These are phyloP conservation scores for Gryllus bimaculatus DNA, from an alignment of 1,140 invertebrate genomes.

Conservation along the genomic window DNA sequence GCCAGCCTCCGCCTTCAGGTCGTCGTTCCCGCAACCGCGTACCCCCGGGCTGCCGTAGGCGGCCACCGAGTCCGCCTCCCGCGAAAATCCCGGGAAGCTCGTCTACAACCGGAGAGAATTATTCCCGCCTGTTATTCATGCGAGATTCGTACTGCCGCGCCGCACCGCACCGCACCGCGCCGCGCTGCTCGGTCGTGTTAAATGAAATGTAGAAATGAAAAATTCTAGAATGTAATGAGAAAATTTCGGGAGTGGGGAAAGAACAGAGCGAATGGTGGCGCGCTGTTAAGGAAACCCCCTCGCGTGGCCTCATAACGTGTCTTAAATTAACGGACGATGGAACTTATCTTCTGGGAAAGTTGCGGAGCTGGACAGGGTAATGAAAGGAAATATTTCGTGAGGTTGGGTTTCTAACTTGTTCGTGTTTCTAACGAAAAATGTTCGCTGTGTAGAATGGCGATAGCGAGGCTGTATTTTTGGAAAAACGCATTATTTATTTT, in stretches of 20 bases:
- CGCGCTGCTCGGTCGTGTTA: neutral
- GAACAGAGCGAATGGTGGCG: neutral
- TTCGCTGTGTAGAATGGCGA: too few species aligned
- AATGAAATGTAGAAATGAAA: slow-evolving; percentile 6
- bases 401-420: too few species aligned
- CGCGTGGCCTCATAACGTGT: neutral
- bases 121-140: neutral
- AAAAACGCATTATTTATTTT: too few species aligned
- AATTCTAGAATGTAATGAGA: neutral
- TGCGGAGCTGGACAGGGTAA: too few species aligned
- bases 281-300: neutral
- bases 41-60: too few species aligned
- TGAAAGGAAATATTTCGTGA: too few species aligned
- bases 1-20: too few species aligned
- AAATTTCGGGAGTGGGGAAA: neutral
- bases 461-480: too few species aligned
- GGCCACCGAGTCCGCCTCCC: neutral
- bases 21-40: too few species aligned
- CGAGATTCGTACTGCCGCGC: neutral
- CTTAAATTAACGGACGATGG: neutral
- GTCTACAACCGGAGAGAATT: neutral
- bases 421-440: too few species aligned
- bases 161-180: too few species aligned
- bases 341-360: neutral
- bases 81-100: neutral